Base-by-base conservation (phyloP, 2,113 vertebrate species). In the Paralichthys olivaceus region DNA sequence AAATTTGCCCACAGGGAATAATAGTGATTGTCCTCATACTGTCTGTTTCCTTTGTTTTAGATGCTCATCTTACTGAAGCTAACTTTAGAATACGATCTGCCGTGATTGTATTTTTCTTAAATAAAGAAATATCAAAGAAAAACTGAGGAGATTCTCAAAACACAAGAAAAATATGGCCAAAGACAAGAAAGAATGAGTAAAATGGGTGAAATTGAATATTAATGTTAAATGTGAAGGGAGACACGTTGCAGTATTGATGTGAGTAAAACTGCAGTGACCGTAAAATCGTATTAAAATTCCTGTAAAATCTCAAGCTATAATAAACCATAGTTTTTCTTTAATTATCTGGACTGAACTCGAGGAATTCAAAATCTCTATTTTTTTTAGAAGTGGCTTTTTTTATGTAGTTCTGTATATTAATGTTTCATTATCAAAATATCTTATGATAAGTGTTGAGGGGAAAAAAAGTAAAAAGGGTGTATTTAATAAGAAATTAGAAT, bases 21-120 rank as follows among this genome's bases (percentile, higher is more conserved):
- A 68, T 11, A 45, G 57, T 11, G 28, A n/a, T 54, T 80, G 28
- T 77, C 47, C 70, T 76, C 47, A 73, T 60, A 11, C 43, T 76
- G 63, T 57, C 67, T 73, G 45, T 37, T 83, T 61, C 34, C n/a
- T 60, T 64, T 68, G 22, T 11, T 56, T 34, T 17, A 63, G 61
- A 58, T 60, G n/a, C 53, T n/a, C 11, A 71, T 70, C 56, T 67
- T 54, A 13, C 61, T 63, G 70, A 20, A 5, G 22, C 14, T 25
- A 62, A 7, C 32, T 56, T 54, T 4, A 75, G 23, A 67, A 78
- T 19, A 63, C 26, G 17, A 74, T 3, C 6, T 26, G 29, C 2
- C 28, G 12, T 12, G 26, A 26, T 34, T 19, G 15, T 47, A 47
- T 64, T 43, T 22, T 17, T n/a, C 25, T 70, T 43, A 14, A 47